Percentiles rank a stretch among this genome's conserved stretches.
Evolutionary conservation across 2,888 invertebrate genomes (phyloP).

Genomic region (Chalcosyrphus nemorum): DNA sequence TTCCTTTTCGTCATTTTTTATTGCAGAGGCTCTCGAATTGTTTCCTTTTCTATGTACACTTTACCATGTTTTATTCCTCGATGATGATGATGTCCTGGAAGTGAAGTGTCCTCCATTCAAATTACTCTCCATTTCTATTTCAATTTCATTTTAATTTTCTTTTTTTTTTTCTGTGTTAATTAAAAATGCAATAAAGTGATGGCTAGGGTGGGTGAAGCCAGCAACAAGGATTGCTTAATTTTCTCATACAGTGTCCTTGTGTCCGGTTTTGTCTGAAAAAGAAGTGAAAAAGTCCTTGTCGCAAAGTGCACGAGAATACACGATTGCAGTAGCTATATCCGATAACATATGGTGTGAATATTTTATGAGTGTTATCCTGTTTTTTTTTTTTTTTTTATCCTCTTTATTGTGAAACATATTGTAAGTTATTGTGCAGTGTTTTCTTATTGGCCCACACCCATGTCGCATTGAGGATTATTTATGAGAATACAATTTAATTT

Average conservation of each 20-base stretch:
- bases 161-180: slow-evolving; percentile 38
- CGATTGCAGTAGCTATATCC: slow-evolving; percentile 41
- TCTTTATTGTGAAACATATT: slow-evolving; percentile 59
- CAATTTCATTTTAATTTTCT: slow-evolving; percentile 4
- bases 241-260: slow-evolving; percentile 52
- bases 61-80: neutral
- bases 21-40: slow-evolving; percentile 24
- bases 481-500: slow-evolving; percentile 53
- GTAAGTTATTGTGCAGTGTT: slow-evolving; percentile 60
- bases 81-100: slow-evolving; percentile 32
- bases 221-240: slow-evolving; percentile 56
- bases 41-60: slow-evolving; percentile 14
- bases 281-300: slow-evolving; percentile 1
- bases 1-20: neutral
- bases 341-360: slow-evolving; percentile 72
- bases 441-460: slow-evolving; percentile 43
- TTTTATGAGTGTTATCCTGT: slow-evolving; percentile 63
- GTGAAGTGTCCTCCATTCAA: slow-evolving; percentile 39
- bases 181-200: slow-evolving; percentile 58
- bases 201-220: neutral
- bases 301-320: slow-evolving; percentile 26
- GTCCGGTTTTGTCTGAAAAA: slow-evolving; percentile 26
- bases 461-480: slow-evolving; percentile 53
- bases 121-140: slow-evolving; percentile 42
- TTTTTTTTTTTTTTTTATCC: neutral